A percentile compares a stretch with the other conserved stretches of the same genome.
phyloP scores from a whole-genome alignment of 2,797 vertebrate genomes.

The Tachyglossus aculeatus region DNA sequence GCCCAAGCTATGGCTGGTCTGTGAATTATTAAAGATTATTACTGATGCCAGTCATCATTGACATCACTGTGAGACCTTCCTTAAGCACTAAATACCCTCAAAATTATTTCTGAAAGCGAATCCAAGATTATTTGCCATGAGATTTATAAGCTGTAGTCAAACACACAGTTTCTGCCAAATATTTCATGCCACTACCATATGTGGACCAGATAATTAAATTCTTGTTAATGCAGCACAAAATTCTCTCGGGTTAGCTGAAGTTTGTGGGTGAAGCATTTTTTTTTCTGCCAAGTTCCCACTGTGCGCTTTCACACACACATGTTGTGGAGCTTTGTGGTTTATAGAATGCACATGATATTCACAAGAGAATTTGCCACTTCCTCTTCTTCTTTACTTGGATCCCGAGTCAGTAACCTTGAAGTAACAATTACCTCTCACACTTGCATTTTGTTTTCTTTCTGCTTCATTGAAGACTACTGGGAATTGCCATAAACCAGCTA shows the following conservation, averaged over 20 bases:
- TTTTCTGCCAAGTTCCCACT: background rate
- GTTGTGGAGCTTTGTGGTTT: background rate
- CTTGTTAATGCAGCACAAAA: constrained; percentile 18
- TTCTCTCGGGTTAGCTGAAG: background rate
- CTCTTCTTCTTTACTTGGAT: background rate
- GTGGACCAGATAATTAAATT: constrained; percentile 44
- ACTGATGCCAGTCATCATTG: background rate
- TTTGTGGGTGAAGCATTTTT: constrained; percentile 13
- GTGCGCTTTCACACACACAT: background rate
- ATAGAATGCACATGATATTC: background rate
- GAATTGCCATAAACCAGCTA: background rate
- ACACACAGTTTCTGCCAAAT: constrained; percentile 28
- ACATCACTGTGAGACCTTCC: background rate
- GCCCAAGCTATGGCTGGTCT: background rate
- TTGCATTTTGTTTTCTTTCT: background rate
- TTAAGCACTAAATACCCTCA: constrained; percentile 7
- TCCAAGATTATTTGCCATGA: constrained; percentile 3
- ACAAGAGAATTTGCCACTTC: background rate
- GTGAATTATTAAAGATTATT: background rate
- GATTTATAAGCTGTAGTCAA: constrained; percentile 21
- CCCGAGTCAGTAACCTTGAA: background rate
- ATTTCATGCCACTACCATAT: constrained; percentile 25
- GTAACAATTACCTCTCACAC: background rate
- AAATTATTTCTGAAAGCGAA: constrained; percentile 29
- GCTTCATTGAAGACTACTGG: background rate